Base-by-base conservation (phyloP, 1,140 invertebrate genomes). In the Drosophila bocqueti region DNA sequence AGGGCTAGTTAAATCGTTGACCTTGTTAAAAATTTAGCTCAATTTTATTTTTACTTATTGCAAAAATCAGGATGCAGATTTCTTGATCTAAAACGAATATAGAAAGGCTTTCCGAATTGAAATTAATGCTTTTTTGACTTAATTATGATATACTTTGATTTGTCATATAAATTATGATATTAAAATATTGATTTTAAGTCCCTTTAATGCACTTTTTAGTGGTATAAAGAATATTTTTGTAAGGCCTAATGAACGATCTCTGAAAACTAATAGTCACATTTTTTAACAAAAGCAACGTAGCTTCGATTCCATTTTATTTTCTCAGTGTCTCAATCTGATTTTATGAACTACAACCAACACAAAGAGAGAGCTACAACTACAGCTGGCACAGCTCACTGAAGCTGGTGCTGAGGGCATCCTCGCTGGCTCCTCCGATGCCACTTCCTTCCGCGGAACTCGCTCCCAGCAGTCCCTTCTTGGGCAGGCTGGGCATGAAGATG, bases 401-500 rank as follows among this genome's bases (percentile, higher is more conserved):
- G 40, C 63, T 82, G 11, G 67, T 66, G 26, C 81, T 90, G 0
- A 90, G 68, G 15, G 59, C 74, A 54, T 83, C 85, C 18, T 76
- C 83, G 21, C 75, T 68, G 42, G 60, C 68, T 0, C 42, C 38
- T 2, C 74, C 66, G 0, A 67, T 59, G 7, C 45, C 52, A 36
- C 69, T 72, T 11, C 66, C 52, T 2, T 46, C 31, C 5, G 31
- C 18, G n/a, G 45, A 68, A 4, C 64, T 34, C 21, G 10, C 49
- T 9, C 50, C 45, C 13, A 76, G 34, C 38, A 92, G 11, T 10
- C 85, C 76, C 63, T 93, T 93, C 59, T 92, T 93, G 11, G 92
- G 90, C 61, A 93, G 52, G 49, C 87, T 93, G 40, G 92, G 92
- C 92, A 93, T 93, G 29, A 93, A 93, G 24, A 93, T 93, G 69